Evolutionary conservation across 2,797 vertebrate genomes (phyloP).

Genomic region (Enteromius viviparus): DNA sequence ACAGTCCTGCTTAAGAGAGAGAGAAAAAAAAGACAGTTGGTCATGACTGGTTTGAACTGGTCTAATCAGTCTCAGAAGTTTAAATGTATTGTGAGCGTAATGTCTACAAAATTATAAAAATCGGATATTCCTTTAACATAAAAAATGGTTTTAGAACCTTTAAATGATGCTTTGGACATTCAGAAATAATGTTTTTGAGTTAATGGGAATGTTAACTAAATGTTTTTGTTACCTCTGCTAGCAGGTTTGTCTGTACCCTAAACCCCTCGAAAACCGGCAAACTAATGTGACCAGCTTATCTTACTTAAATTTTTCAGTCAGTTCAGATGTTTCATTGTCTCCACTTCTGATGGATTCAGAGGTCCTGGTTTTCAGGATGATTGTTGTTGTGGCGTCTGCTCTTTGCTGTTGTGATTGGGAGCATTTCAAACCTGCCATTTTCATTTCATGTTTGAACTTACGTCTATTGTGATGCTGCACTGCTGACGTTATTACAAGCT

Average conservation of each 20-base stretch:
- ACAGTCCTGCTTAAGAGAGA: not conserved
- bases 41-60: not conserved
- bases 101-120: not conserved
- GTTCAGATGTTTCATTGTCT: conserved; percentile 15
- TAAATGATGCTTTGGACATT: not conserved
- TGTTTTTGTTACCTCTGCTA: not conserved
- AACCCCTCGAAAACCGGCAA: not conserved
- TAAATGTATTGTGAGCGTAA: not conserved
- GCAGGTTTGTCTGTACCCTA: not conserved
- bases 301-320: not conserved
- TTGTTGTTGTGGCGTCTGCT: not conserved
- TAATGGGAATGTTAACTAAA: not conserved
- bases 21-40: not conserved
- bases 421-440: conserved; percentile 6
- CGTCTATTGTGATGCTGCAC: not conserved
- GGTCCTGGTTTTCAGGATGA: conserved; percentile 14
- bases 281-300: not conserved
- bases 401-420: not conserved
- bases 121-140: not conserved
- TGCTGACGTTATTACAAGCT: not conserved
- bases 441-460: not conserved
- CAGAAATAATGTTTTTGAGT: not conserved
- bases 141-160: not conserved
- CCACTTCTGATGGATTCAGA: conserved; percentile 12
- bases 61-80: not conserved